These are phyloP conservation scores for Anolis sagrei DNA, from an alignment of 2,113 vertebrate species.

Conservation along the genomic window DNA sequence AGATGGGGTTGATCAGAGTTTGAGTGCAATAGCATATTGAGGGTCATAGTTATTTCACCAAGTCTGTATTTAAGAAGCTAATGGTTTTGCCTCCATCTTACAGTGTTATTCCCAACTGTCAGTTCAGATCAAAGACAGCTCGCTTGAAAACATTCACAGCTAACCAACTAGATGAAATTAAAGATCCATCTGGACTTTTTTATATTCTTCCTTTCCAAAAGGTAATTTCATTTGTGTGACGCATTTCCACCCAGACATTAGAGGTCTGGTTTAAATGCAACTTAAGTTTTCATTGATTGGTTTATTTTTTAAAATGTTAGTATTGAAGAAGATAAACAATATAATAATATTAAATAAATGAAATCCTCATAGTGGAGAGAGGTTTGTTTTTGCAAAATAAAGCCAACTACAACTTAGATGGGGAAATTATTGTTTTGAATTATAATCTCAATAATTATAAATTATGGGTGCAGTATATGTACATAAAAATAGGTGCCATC, in stretches of 20 bases:
- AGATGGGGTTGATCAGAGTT: too few relatives aligned
- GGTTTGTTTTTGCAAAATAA: not conserved
- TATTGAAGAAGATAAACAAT: not conserved
- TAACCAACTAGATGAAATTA: constrained; percentile 97
- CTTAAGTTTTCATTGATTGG: not conserved
- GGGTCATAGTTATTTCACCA: not conserved
- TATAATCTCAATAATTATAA: not conserved
- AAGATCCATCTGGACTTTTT: constrained; percentile 96
- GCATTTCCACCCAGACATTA: not conserved
- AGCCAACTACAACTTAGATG: accelerated
- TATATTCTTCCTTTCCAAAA: constrained; percentile 98
- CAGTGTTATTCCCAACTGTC: constrained; percentile 97
- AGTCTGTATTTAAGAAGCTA: not conserved
- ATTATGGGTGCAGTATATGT: not conserved
- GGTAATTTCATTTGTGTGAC: constrained; percentile 71
- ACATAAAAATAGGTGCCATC: not conserved
- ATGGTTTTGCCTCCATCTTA: constrained; percentile 49
- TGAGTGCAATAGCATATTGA: not conserved
- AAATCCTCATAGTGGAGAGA: not conserved
- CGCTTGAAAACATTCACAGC: constrained; percentile 97
- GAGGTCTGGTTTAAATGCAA: not conserved
- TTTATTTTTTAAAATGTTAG: not conserved
- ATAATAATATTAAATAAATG: not conserved
- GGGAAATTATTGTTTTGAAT: not conserved
- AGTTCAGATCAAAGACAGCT: constrained; percentile 96